Evolutionary conservation across 2,113 vertebrate genomes (phyloP).

Genomic region (Lichenostomus cassidix): DNA sequence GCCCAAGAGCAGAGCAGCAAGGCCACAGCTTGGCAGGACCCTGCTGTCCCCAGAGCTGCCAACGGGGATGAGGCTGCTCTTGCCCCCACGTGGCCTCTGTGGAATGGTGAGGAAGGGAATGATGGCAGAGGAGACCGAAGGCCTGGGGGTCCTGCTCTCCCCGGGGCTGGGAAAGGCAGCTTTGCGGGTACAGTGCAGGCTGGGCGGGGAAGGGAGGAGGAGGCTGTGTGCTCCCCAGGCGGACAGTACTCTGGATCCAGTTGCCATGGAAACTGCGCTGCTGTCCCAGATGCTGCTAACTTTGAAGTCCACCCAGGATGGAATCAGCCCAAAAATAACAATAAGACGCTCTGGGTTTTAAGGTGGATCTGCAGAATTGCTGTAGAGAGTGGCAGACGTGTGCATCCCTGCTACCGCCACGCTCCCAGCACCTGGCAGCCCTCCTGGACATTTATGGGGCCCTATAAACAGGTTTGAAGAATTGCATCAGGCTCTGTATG

Average conservation of each 20-base stretch:
- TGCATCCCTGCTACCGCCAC: not conserved
- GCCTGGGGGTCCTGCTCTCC: accelerated
- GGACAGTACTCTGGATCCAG: conserved; percentile 69
- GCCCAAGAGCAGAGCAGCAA: not conserved
- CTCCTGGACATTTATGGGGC: conserved; percentile 8
- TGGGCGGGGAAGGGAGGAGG: conserved; percentile 54
- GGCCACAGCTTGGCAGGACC: not conserved
- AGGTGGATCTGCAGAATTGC: conserved; percentile 62
- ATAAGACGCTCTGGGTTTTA: conserved; percentile 64
- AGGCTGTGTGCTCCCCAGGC: conserved; percentile 68
- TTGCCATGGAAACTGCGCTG: conserved; percentile 77
- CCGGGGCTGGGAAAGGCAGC: accelerated
- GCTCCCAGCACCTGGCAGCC: not conserved
- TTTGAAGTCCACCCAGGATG: conserved; percentile 77
- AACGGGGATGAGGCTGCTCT: not conserved
- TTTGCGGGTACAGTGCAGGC: not conserved
- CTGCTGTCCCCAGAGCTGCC: accelerated
- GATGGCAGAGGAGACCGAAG: accelerated
- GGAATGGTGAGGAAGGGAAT: not conserved
- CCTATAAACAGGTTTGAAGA: not conserved
- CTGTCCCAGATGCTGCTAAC: conserved; percentile 77
- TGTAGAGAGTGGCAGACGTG: accelerated
- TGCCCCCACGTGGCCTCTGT: accelerated
- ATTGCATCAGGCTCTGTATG: not conserved
- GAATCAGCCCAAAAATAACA: conserved; percentile 76